Evolutionary conservation across 2,113 vertebrate genomes (phyloP), one percentile per base, ranked within the genome.

Genomic region (Haplochromis vanheusdeni): DNA sequence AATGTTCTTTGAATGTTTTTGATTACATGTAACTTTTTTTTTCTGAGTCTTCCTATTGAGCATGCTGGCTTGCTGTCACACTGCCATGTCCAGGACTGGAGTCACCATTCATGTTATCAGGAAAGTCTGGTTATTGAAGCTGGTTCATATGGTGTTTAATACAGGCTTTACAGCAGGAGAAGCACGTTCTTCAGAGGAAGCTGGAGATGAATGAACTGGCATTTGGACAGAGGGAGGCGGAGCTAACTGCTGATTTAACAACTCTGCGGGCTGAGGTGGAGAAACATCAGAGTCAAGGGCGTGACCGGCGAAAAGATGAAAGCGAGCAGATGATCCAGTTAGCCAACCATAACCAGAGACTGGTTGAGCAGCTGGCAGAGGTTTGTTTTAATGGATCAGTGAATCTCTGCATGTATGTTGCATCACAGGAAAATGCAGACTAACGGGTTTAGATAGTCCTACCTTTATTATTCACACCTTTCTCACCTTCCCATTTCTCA

Each of bases 291-390:
- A 92, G 52, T 79, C 93, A 93, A 70, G 95, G 95, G 9, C 90
- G 94, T 1, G 95, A 95, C 86, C 89, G 93, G 16, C 90, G 95
- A 4, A 93, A 88, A 9, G 96, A 96, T 54, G 96, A 97, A 84
- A 94, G 89, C 3, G 94, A 96, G 21, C 96, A 96, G 75, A 93
- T 97, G 68, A 91, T 90, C 2, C 96, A 97, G 77, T 88, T 97
- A 21, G 93, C 95, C 90, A 96, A 79, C 86, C 96, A 97, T 58
- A 97, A 97, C 93, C 96, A 97, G 21, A 95, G 95, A 4, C 82
- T 97, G 68, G 96, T 97, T 91, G 96, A 97, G 90, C 96, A 97
- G 89, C 92, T 97, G 9, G 95, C 96, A 77, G 96, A 97, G 96
- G 96, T 97, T 56, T 89, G 90, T 87, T 77, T 77, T 79, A 31